Evolutionary conservation across 2,797 vertebrate species (phyloP), one percentile per base, ranked within the genome.

Genomic region (Podargus strigoides): DNA sequence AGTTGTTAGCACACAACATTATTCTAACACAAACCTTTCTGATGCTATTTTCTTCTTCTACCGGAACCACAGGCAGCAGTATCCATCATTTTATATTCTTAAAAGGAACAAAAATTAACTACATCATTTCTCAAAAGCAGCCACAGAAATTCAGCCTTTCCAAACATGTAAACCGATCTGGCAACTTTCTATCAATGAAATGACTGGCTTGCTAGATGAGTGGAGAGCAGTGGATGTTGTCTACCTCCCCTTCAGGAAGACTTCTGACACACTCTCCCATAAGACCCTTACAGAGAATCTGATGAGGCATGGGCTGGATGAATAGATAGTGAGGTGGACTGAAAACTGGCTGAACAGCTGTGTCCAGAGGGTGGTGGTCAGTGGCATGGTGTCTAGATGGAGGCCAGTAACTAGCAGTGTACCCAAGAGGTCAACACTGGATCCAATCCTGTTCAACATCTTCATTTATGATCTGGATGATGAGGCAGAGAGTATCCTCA

Each of bases 401-500:
- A 63, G 22, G 28, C 12, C 37, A 76, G 6, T 39, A 63, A 21
- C 8, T 24, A 53, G 4, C 14, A 41, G 6, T 32, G 30, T 42
- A 47, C 12, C 18, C 22, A 23, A 37, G 24, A 16, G 21, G 23
- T 34, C 44, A 64, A 16, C 27, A 47, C 9, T 49, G n/a, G 12
- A 37, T 50, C 47, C 27, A 62, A 1, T 28, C 37, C 41, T 26
- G 5, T 27, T 70, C 42, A 69, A 10, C 6, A 46, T 37, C 2
- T 1, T 56, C 17, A 44, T 37, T 22, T 60, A n/a, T 49, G 14
- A 22, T 46, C 18, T 64, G 32, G 9, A 69, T 79, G 12, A 32
- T 3, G 1, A 11, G 17, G 10, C 0, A 1, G 8, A 91, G 19
- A 5, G 11, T 10, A 83, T 4, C 9, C 17, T 79, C 28, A 66